Percentiles rank a stretch among this genome's conserved stretches.
Evolutionary conservation across 2,113 vertebrate species (phyloP).

Genomic region (Gallinago media): DNA sequence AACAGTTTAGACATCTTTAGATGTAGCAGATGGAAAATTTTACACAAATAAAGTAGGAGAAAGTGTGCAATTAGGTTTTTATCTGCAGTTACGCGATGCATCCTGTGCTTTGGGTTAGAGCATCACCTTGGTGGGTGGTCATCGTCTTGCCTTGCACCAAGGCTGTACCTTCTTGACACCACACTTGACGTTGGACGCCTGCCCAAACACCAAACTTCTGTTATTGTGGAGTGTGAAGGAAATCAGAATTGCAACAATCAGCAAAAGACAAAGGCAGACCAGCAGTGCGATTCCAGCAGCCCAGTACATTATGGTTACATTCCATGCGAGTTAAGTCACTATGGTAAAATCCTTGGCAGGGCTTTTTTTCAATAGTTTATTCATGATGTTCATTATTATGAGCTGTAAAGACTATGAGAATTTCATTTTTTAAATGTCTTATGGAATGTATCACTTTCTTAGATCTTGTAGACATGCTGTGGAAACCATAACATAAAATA

Average conservation of each 20-base stretch:
- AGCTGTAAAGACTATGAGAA: conserved; percentile 85
- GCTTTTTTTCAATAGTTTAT: conserved; percentile 80
- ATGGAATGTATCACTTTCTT: conserved; percentile 87
- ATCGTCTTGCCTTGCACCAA: conserved; percentile 70
- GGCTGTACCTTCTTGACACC: conserved; percentile 81
- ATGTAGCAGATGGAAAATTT: conserved; percentile 91
- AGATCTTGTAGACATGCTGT: conserved; percentile 91
- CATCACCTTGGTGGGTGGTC: conserved; percentile 87
- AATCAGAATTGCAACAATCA: conserved; percentile 77
- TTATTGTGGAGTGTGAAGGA: conserved; percentile 78
- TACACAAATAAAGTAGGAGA: conserved; percentile 91
- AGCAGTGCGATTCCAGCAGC: conserved; percentile 73
- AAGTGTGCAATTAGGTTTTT: conserved; percentile 90
- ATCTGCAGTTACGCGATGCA: conserved; percentile 82
- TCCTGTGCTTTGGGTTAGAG: conserved; percentile 81
- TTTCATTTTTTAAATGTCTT: conserved; percentile 86
- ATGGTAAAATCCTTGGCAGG: conserved; percentile 83
- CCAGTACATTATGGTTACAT: conserved; percentile 79
- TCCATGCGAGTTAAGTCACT: conserved; percentile 80
- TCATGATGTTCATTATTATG: conserved; percentile 87
- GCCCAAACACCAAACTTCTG: conserved; percentile 81
- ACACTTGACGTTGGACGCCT: conserved; percentile 75
- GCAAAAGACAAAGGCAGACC: conserved; percentile 77
- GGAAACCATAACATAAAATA: conserved; percentile 97
- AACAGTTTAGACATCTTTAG: conserved; percentile 92